phyloP scores from a whole-genome alignment of 2,797 vertebrate species.

The Sylvia borin region DNA sequence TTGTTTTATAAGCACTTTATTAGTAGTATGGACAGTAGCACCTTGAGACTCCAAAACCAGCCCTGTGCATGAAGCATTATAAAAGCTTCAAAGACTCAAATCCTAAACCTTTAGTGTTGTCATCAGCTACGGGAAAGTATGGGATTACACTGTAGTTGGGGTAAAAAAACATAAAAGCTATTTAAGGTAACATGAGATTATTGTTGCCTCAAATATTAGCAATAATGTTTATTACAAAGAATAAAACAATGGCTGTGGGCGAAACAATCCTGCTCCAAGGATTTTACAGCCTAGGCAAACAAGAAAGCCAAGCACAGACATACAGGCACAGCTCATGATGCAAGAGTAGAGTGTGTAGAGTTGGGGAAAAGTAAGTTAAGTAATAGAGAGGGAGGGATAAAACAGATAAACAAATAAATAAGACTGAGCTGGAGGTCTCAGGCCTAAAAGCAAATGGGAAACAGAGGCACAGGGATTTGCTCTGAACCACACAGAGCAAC shows the following conservation, averaged over 20 bases:
- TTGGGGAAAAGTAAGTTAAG: background rate
- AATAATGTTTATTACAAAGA: background rate
- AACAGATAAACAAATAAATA: background rate
- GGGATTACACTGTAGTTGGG: background rate
- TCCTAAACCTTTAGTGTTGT: background rate
- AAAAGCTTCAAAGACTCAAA: background rate
- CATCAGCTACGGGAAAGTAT: background rate
- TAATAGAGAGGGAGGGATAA: background rate
- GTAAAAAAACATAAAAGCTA: background rate
- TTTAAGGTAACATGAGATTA: background rate
- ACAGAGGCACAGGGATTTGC: background rate
- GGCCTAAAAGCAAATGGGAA: background rate
- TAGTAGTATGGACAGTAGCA: background rate
- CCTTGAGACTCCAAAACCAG: background rate
- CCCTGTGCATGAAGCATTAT: background rate
- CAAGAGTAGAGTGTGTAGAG: background rate
- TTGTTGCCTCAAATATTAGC: background rate
- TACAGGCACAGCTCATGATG: background rate
- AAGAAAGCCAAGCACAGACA: background rate
- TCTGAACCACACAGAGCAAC: background rate
- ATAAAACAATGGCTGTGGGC: background rate
- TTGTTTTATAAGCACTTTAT: background rate
- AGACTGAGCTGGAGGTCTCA: background rate
- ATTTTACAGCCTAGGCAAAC: background rate
- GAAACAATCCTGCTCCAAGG: background rate